Conservation (phyloP, 2,797 vertebrate species). For the Notamacropus eugenii region DNA sequence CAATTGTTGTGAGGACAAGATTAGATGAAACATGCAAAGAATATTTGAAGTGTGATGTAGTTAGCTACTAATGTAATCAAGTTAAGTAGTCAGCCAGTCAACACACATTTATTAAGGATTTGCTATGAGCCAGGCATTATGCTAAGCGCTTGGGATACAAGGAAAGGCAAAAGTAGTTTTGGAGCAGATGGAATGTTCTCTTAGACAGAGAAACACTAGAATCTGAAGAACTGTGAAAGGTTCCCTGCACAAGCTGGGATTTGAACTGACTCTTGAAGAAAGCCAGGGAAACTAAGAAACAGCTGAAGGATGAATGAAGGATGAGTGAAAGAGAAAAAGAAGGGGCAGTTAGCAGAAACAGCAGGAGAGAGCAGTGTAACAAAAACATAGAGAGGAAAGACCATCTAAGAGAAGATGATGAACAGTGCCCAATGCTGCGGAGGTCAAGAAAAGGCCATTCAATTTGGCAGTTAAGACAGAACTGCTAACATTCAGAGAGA, state of each 20-base stretch:
- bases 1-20: neutral
- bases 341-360: neutral
- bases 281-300: neutral
- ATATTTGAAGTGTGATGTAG: neutral
- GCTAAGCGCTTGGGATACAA: neutral
- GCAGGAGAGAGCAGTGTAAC: neutral
- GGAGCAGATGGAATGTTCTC: neutral
- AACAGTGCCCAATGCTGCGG: neutral
- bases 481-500: neutral
- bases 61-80: neutral
- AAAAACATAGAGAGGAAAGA: neutral
- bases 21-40: neutral
- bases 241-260: neutral
- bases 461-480: neutral
- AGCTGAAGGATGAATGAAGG: neutral
- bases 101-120: neutral
- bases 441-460: neutral
- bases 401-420: neutral
- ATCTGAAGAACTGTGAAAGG: neutral
- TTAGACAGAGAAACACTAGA: neutral
- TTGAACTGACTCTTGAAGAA: neutral
- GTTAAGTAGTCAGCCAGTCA: neutral
- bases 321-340: neutral
- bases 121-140: neutral
- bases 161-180: neutral